Base-by-base conservation (phyloP, 2,888 invertebrate species). In the Hanleya hanleyi region DNA sequence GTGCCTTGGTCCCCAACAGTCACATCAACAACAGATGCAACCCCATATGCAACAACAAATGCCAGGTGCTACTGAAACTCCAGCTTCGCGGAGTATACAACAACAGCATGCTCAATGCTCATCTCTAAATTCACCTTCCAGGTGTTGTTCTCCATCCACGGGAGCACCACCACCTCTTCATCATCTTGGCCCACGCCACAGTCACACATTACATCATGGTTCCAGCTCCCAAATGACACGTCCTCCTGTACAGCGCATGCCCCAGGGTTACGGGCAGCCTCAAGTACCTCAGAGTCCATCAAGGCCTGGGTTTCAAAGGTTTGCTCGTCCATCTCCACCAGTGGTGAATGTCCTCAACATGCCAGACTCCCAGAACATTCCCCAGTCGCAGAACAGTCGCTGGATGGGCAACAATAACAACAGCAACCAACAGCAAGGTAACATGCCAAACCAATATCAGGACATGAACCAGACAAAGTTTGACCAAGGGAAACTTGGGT, bases 321-420 rank as follows among this genome's bases (percentile, higher is more conserved):
- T 69, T 18, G 77, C 75, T 50, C 79, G 77, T 62, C 85, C 82
- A 38, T 82, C 83, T n/a, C 86, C 87, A 38, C 86, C 86, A 26
- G 83, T 84, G 79, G 84, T 86, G n/a, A 86, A 85, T 78, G 84
- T 86, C 35, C 86, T 86, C 75, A 83, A 83, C 70, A 84, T 86
- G 82, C 84, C 81, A 66, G 81, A 82, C 57, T 82, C 70, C 18
- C 67, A 67, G 35, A 70, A 69, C 33, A 51, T 65, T 49, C 57
- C 57, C 9, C 57, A 57, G 22, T 4, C 57, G 12, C 57, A 22
- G 4, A 57, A 22, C 26, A 2, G 12, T 29, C 18, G 57, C 26
- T 57, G 57, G 57, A 57, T 57, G 57, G 26, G 26, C 32, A 57
- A 57, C 32, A 47, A 47, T 22, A 57, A 57, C 32, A 57, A 57